These are phyloP conservation scores for Heteromyza rotundicornis DNA, from an alignment of 2,888 invertebrate genomes.

Conservation along the genomic window DNA sequence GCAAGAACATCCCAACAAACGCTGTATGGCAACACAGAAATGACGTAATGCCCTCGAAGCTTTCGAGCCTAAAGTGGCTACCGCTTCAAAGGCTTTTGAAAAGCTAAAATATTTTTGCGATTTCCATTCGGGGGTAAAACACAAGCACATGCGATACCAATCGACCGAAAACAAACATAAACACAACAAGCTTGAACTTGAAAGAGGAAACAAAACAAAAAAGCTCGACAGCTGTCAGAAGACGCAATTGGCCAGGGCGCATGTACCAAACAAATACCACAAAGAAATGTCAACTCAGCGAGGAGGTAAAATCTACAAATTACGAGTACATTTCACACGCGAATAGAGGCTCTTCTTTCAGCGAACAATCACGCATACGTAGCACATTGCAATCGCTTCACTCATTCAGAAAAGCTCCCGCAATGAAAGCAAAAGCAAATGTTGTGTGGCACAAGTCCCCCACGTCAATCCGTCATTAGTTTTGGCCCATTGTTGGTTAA, in stretches of 20 bases:
- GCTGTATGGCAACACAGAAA: slow-evolving; percentile 4
- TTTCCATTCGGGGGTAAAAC: neutral
- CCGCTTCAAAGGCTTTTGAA: neutral
- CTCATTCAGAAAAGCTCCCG: slow-evolving; percentile 32
- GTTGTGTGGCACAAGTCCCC: too few species aligned
- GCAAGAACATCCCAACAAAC: too few species aligned
- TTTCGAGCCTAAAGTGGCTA: neutral
- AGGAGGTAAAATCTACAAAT: neutral
- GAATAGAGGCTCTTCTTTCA: neutral
- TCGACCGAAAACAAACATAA: slow-evolving; percentile 5
- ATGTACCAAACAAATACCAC: neutral
- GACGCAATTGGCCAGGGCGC: neutral
- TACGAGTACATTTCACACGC: neutral
- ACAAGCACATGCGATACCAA: neutral
- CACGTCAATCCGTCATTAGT: slow-evolving; percentile 8
- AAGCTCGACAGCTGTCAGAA: neutral
- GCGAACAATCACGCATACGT: neutral
- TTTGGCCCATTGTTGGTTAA: neutral
- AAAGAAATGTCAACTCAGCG: neutral
- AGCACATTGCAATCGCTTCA: neutral
- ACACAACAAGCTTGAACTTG: slow-evolving; percentile 10
- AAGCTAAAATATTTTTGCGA: slow-evolving; percentile 20
- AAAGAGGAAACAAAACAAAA: slow-evolving; percentile 14
- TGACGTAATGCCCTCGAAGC: neutral
- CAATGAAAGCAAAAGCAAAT: slow-evolving; percentile 31